Conservation (phyloP, 2,113 vertebrate genomes). For the Cyanocitta stelleri region DNA sequence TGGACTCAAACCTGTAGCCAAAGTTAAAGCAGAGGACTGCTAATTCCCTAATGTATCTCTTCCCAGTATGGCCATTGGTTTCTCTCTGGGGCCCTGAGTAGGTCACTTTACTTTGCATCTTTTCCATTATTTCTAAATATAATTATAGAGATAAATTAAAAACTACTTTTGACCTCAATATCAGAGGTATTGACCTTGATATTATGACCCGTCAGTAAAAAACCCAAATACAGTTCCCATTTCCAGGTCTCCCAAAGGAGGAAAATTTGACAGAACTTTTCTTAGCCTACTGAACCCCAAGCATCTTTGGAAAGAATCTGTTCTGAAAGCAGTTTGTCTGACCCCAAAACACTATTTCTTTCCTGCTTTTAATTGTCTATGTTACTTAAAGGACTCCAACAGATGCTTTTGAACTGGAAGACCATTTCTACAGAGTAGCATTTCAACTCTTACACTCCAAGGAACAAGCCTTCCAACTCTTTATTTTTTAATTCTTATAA, state of each 20-base stretch:
- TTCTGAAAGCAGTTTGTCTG: not conserved
- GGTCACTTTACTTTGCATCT: not conserved
- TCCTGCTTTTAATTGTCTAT: not conserved
- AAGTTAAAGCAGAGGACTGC: not conserved
- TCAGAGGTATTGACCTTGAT: not conserved
- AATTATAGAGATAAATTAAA: not conserved
- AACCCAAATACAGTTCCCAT: not conserved
- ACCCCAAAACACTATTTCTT: not conserved
- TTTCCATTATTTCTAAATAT: not conserved
- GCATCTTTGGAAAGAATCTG: not conserved
- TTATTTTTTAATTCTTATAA: conserved; percentile 21
- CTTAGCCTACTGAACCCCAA: not conserved
- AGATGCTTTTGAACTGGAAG: not conserved
- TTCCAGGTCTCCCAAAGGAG: not conserved
- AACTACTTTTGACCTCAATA: not conserved
- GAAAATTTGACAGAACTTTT: not conserved
- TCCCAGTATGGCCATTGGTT: not conserved
- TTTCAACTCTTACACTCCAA: not conserved
- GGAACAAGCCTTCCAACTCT: not conserved
- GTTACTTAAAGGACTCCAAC: conserved; percentile 6
- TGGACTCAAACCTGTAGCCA: not conserved
- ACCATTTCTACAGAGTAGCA: not conserved
- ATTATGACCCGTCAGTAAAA: not conserved
- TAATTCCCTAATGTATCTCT: not conserved
- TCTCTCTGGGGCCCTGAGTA: not conserved